Base-by-base conservation (phyloP, 2,113 vertebrate genomes). In the Hippocampus zosterae region DNA sequence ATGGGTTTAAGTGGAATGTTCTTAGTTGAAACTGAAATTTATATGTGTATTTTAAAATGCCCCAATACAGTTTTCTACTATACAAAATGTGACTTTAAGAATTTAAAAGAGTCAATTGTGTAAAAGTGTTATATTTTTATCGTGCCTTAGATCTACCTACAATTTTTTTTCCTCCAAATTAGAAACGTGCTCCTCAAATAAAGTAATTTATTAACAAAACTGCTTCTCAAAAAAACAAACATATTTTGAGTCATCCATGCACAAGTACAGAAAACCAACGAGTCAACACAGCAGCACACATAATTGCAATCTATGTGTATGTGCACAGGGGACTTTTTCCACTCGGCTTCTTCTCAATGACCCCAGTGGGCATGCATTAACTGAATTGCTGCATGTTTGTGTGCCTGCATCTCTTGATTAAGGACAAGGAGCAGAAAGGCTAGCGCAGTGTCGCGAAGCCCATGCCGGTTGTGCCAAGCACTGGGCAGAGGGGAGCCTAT, bases 391-490 rank as follows among this genome's bases (percentile, higher is more conserved):
- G 85, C 78, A 69, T 88, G 88, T 88, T 85, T 85, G 79, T 85
- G 78, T 88, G 88, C 87, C 84, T 89, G 81, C 82, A 74, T 85
- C 87, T 85, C 86, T 85, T 90, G 90, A 91, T 91, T 91, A 88
- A 85, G 83, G 87, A 88, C 88, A 91, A 89, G 81, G 84, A 91
- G 76, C 70, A 59, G 67, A 80, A 84, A 84, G 83, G 84, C 80
- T 80, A 85, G 78, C 86, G 84, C 84, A 88, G 89, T 81, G 77
- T 82, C 83, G 84, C 84, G 84, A 83, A 69, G 74, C 60, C 79
- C 69, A 48, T 73, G 81, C 65, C 37, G 83, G 74, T 72, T 69
- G 75, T 81, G 80, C 80, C 11, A 40, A 41, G 75, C 2, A 8
- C 29, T 42, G 80, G 62, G 53, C 68, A 69, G 64, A 46, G 59